Evolutionary conservation across 1,140 invertebrate genomes (phyloP).

Genomic region (Spodoptera litura): DNA sequence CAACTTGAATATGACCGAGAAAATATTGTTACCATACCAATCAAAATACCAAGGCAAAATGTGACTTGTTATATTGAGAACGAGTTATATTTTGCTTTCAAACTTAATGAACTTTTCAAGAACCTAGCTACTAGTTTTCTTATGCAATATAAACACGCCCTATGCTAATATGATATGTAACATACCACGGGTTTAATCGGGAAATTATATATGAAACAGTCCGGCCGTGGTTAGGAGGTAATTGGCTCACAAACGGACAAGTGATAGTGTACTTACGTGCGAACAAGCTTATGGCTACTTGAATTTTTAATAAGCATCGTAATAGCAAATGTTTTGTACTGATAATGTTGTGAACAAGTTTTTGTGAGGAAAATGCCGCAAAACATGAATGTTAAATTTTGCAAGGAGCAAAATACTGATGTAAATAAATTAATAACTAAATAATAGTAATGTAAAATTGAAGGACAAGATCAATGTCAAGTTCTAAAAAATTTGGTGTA

Average conservation of each 20-base stretch:
- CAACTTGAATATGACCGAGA: too few relatives aligned
- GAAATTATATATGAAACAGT: constrained; percentile 31
- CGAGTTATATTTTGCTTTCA: too few relatives aligned
- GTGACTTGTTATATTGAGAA: too few relatives aligned
- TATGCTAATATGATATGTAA: constrained; percentile 16
- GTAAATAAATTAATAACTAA: too few relatives aligned
- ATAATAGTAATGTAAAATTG: too few relatives aligned
- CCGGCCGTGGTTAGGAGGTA: background rate
- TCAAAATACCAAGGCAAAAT: too few relatives aligned
- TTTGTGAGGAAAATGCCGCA: background rate
- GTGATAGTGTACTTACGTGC: constrained; percentile 7
- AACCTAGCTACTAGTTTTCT: too few relatives aligned
- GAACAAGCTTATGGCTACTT: constrained; percentile 15
- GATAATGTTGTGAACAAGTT: background rate
- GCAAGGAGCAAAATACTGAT: too few relatives aligned
- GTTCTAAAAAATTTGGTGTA: too few relatives aligned
- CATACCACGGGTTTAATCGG: constrained; percentile 10
- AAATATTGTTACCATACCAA: too few relatives aligned
- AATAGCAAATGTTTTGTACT: background rate
- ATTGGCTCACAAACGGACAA: constrained; percentile 7
- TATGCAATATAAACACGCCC: constrained; percentile 2
- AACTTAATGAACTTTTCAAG: too few relatives aligned
- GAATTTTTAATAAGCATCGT: constrained; percentile 17
- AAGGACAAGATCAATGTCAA: too few relatives aligned
- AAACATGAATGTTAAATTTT: background rate